Base-by-base conservation (phyloP, 2,113 vertebrate species). In the Globicephala melas region DNA sequence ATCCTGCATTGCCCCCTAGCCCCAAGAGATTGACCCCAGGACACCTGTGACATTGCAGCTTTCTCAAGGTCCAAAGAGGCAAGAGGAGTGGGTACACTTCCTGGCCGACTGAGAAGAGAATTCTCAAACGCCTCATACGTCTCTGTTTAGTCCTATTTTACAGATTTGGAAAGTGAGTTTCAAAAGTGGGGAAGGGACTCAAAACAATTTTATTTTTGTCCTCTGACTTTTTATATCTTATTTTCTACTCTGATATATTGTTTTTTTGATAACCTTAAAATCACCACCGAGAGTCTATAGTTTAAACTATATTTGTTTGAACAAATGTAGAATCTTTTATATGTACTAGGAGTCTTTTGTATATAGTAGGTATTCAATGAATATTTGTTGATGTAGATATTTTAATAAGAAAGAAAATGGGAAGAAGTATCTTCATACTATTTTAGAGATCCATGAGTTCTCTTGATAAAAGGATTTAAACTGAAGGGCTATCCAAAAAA, bases 191-290 rank as follows among this genome's bases (percentile, higher is more conserved):
- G 11, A 74, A 58, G 33, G 38, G 10, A 18, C 15, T 84, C 38
- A 92, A 77, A 74, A 65, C 31, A 91, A 70, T 90, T 90, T 70
- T 25, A 55, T 71, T 91, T 84, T 71, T 91, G 36, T 71, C 53
- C 20, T 83, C 14, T 89, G 21, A 90, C 2, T 58, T 91, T 85
- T 44, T 71, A 9, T 38, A 82, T 67, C 41, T 77, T 91, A 28
- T 38, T 89, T 92, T 65, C 11, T 80, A 50, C 6, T 83, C 33
- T 4, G 38, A n/a, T 47, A 55, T 65, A 47, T 14, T 68, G 1
- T 81, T 94, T 89, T 73, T 95, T 91, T 80, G 41, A 50, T 96
- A 50, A 79, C 3, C 28, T 82, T 94, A 73, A 86, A 76, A 79
- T 92, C 18, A 71, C 60, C 44, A 36, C 20, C 12, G 14, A 85